These are phyloP conservation scores for Hypothenemus hampei DNA, from an alignment of 1,140 invertebrate genomes.

Conservation along the genomic window DNA sequence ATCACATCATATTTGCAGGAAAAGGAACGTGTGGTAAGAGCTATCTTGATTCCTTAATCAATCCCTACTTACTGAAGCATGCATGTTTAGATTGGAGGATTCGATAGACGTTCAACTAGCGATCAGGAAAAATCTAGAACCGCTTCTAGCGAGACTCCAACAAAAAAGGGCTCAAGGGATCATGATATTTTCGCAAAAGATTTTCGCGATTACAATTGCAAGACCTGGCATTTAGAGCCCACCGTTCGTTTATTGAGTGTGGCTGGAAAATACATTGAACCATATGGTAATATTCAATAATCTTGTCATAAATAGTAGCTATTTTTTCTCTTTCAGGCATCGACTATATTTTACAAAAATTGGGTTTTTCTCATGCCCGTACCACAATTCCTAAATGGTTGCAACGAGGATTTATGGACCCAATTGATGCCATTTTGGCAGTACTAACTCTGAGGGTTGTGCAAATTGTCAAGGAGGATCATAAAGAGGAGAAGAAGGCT, in stretches of 20 bases:
- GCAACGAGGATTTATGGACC: slow-evolving; percentile 96
- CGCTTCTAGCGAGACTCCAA: slow-evolving; percentile 46
- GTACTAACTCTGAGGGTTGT: slow-evolving; percentile 65
- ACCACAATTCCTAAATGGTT: slow-evolving; percentile 99
- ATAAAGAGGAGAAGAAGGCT: slow-evolving; percentile 34
- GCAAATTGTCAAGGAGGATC: slow-evolving; percentile 42
- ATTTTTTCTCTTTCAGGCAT: slow-evolving; percentile 49
- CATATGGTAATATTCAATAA: slow-evolving; percentile 62
- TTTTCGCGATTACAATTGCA: slow-evolving; percentile 89
- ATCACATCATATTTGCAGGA: slow-evolving; percentile 94
- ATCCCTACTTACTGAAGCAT: not conserved
- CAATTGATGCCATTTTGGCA: slow-evolving; percentile 80
- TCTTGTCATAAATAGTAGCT: not conserved
- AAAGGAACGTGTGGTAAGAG: slow-evolving; percentile 76
- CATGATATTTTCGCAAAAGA: slow-evolving; percentile 71
- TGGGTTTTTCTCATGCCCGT: slow-evolving; percentile 93
- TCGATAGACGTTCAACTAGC: slow-evolving; percentile 28
- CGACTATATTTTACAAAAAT: slow-evolving; percentile 93
- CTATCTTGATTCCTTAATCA: not conserved
- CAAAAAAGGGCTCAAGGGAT: slow-evolving; percentile 41
- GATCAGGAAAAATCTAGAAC: slow-evolving; percentile 34
- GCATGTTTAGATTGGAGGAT: slow-evolving; percentile 31
- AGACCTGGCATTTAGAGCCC: slow-evolving; percentile 96
- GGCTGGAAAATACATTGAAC: slow-evolving; percentile 91
- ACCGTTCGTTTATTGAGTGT: slow-evolving; percentile 72